Conservation (phyloP, 2,888 invertebrate species). For the Noctua pronuba region DNA sequence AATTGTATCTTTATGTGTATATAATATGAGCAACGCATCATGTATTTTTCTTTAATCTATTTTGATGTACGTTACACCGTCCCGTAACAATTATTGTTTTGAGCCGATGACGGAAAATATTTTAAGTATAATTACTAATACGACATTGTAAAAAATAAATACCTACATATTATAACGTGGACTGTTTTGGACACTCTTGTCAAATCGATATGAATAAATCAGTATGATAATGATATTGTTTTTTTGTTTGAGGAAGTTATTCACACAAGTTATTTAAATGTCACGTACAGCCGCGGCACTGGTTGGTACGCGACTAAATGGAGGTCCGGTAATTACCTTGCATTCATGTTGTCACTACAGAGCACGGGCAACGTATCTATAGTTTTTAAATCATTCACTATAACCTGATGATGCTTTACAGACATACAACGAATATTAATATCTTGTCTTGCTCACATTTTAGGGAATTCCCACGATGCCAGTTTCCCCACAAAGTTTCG, state of each 20-base stretch:
- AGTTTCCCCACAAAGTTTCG: background rate
- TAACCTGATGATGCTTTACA: background rate
- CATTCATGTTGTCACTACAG: too few species aligned
- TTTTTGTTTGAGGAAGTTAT: too few species aligned
- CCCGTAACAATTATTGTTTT: background rate
- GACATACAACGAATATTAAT: background rate
- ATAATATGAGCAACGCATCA: background rate
- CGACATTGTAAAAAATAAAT: background rate
- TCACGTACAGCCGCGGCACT: too few species aligned
- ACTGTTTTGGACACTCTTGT: background rate
- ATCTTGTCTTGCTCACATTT: too few species aligned
- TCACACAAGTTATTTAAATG: too few species aligned
- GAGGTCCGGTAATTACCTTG: too few species aligned
- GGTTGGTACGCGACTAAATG: too few species aligned
- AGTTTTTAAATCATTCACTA: too few species aligned
- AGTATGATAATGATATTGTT: too few species aligned
- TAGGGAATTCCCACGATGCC: background rate
- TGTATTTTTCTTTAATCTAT: slow-evolving; percentile 20
- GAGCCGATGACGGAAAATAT: background rate
- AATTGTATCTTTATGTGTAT: slow-evolving; percentile 1
- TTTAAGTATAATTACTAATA: background rate
- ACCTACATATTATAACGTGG: background rate
- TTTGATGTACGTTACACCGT: background rate
- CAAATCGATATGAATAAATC: too few species aligned
- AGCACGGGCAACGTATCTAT: too few species aligned